phyloP scores from a whole-genome alignment of 2,888 invertebrate species.

The Agonopterix arenella region DNA sequence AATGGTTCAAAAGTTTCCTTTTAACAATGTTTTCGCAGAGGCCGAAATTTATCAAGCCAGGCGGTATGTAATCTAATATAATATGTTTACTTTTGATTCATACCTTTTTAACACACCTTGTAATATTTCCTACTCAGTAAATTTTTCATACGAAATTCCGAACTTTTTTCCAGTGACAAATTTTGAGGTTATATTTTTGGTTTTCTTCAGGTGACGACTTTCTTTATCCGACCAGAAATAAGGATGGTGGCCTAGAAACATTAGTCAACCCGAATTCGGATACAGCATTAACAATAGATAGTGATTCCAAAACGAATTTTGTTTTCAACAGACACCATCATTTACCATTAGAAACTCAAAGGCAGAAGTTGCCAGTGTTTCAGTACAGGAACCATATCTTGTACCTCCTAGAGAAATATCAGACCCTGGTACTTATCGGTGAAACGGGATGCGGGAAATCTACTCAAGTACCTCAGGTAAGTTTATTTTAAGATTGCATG shows the following conservation, averaged over 20 bases:
- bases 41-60: slow-evolving; percentile 56
- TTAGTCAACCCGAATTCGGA: slow-evolving; percentile 56
- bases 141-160: not conserved
- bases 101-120: slow-evolving; percentile 1
- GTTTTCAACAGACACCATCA: slow-evolving; percentile 91
- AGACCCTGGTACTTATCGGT: slow-evolving; percentile 91
- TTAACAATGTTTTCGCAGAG: slow-evolving; percentile 35
- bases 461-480: slow-evolving; percentile 95
- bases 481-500: slow-evolving; percentile 12
- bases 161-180: not conserved
- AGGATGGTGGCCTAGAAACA: slow-evolving; percentile 55
- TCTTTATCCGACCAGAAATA: slow-evolving; percentile 55
- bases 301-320: slow-evolving; percentile 81
- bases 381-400: slow-evolving; percentile 91
- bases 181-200: slow-evolving; percentile 7
- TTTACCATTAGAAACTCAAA: slow-evolving; percentile 88
- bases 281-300: slow-evolving; percentile 66
- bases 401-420: slow-evolving; percentile 90
- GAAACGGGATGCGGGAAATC: slow-evolving; percentile 98
- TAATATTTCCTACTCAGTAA: no score
- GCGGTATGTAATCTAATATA: slow-evolving; percentile 27
- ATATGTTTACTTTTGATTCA: slow-evolving; percentile 2
- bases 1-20: not conserved
- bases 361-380: slow-evolving; percentile 91
- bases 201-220: slow-evolving; percentile 31